phyloP scores from a whole-genome alignment of 2,113 vertebrate species.

The Malurus elegans region DNA sequence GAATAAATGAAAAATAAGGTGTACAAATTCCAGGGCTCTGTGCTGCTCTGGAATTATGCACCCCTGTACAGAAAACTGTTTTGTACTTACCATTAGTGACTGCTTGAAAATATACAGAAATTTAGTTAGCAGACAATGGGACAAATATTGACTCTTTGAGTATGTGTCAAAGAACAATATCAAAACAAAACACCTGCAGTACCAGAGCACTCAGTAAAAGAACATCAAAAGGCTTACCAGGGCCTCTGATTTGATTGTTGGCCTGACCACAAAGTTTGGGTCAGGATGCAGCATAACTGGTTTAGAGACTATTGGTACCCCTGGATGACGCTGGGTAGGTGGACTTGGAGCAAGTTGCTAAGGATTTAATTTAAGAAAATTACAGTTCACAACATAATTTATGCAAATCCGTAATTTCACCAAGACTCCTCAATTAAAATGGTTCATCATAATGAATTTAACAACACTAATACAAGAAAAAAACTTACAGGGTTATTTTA shows the following conservation, averaged over 20 bases:
- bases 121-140: not conserved
- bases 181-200: not conserved
- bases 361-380: constrained; percentile 59
- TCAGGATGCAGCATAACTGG: constrained; percentile 93
- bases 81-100: not conserved
- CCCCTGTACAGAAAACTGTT: not conserved
- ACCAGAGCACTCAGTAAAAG: not conserved
- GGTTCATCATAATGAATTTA: not conserved
- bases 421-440: not conserved
- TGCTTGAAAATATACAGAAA: not conserved
- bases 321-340: constrained; percentile 85
- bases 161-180: not conserved
- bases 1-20: not conserved
- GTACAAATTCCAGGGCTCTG: not conserved
- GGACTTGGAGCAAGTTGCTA: constrained; percentile 95
- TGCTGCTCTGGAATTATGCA: not conserved
- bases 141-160: not conserved
- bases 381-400: not conserved
- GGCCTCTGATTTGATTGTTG: constrained; percentile 83
- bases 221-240: constrained; percentile 80
- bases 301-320: constrained; percentile 87
- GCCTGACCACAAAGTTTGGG: constrained; percentile 80
- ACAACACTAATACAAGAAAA: not conserved
- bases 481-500: not conserved
- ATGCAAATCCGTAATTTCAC: not conserved